A percentile compares a stretch with the other conserved stretches of the same genome.
Evolutionary conservation across 2,113 vertebrate species (phyloP).

Genomic region (Oryzias woworae): DNA sequence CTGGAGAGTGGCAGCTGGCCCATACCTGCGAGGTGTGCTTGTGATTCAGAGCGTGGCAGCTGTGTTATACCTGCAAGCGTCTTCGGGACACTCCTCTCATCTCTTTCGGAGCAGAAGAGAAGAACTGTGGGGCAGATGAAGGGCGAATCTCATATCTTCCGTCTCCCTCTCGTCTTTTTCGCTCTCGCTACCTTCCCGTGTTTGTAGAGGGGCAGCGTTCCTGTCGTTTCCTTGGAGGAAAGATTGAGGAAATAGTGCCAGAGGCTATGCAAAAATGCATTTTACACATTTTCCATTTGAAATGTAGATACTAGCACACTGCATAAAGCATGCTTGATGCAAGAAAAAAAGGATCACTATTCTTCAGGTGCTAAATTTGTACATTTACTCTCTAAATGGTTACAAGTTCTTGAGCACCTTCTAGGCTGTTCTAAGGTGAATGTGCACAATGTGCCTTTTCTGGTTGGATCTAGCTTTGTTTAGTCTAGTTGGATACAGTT

Average conservation of each 20-base stretch:
- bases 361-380: no score
- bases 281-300: neutral
- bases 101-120: conserved; percentile 49
- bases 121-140: conserved; percentile 49
- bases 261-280: conserved; percentile 21
- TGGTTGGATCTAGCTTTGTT: no score
- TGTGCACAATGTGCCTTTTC: no score
- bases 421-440: no score
- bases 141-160: conserved; percentile 52
- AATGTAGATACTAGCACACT: neutral
- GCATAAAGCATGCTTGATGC: neutral
- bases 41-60: conserved; percentile 72
- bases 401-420: no score
- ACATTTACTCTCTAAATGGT: no score
- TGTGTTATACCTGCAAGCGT: conserved; percentile 69
- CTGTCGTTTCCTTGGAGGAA: conserved; percentile 49
- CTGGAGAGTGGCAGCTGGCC: conserved; percentile 69
- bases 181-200: neutral
- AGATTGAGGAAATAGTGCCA: conserved; percentile 46
- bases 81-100: conserved; percentile 47
- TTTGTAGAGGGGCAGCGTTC: conserved; percentile 2
- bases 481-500: no score
- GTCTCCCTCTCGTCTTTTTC: conserved; percentile 16
- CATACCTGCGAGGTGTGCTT: conserved; percentile 68
- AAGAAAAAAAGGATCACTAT: no score